Conservation (phyloP, 2,113 vertebrate genomes). For the Eulacestoma nigropectus region DNA sequence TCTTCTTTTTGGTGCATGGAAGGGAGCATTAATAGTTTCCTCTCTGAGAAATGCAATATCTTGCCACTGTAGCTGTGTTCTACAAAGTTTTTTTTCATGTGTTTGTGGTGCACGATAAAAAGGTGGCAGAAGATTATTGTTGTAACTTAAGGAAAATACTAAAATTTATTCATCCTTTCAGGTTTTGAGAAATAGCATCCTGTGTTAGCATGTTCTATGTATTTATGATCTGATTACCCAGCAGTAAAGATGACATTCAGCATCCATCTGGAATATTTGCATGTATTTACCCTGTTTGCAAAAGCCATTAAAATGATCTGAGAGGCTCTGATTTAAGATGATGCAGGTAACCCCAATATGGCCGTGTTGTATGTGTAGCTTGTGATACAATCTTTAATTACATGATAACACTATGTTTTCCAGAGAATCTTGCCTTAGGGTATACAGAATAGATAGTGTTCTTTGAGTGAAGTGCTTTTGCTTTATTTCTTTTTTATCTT, state of each 20-base stretch:
- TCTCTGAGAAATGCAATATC: slow-evolving; percentile 15
- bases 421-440: neutral
- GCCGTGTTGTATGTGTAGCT: neutral
- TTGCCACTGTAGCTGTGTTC: slow-evolving; percentile 28
- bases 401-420: neutral
- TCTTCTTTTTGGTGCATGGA: slow-evolving; percentile 15
- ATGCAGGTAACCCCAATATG: neutral
- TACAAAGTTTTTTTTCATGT: neutral
- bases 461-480: neutral
- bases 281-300: neutral
- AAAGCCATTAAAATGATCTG: neutral
- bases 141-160: slow-evolving; percentile 9
- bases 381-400: slow-evolving; percentile 31
- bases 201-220: neutral
- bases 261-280: neutral
- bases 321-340: slow-evolving; percentile 13
- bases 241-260: neutral
- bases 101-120: neutral
- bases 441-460: neutral
- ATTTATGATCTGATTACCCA: neutral
- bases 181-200: slow-evolving; percentile 15
- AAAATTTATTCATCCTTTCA: neutral
- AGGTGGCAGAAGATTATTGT: neutral
- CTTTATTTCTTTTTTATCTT: neutral
- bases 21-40: slow-evolving; percentile 46